These are phyloP conservation scores for Xenotilapia flavipinnis DNA, from an alignment of 2,113 vertebrate genomes.

Conservation along the genomic window DNA sequence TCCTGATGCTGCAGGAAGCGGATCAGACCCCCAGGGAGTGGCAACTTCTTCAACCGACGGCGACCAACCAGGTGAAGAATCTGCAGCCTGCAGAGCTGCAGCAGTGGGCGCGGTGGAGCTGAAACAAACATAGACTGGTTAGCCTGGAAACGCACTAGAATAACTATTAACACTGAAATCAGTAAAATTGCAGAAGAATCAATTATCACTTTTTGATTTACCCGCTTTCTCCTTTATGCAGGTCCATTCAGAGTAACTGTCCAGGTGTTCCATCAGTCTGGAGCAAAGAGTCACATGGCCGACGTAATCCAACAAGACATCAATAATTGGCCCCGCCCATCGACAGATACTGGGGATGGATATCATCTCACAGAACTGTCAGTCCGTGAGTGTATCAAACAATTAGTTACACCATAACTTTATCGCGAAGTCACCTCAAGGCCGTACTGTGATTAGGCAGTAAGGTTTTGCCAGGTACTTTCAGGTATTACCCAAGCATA, in stretches of 20 bases:
- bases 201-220: conserved; percentile 26
- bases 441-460: not conserved
- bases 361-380: conserved; percentile 92
- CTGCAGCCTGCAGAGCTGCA: conserved; percentile 84
- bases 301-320: conserved; percentile 89
- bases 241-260: conserved; percentile 85
- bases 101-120: conserved; percentile 82
- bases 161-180: not conserved
- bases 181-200: not conserved
- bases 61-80: conserved; percentile 75
- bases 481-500: not conserved
- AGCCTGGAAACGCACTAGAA: not conserved
- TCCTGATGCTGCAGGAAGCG: conserved; percentile 78
- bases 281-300: conserved; percentile 90
- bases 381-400: not conserved
- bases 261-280: conserved; percentile 83
- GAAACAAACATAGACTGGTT: not conserved
- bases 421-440: not conserved
- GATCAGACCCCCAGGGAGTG: conserved; percentile 79
- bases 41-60: conserved; percentile 70
- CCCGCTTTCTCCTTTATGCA: conserved; percentile 86
- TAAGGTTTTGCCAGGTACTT: not conserved
- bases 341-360: conserved; percentile 77
- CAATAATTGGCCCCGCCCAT: conserved; percentile 90
- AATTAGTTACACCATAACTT: not conserved